Conservation (phyloP, 2,113 vertebrate species). For the Gobiocypris rarus region DNA sequence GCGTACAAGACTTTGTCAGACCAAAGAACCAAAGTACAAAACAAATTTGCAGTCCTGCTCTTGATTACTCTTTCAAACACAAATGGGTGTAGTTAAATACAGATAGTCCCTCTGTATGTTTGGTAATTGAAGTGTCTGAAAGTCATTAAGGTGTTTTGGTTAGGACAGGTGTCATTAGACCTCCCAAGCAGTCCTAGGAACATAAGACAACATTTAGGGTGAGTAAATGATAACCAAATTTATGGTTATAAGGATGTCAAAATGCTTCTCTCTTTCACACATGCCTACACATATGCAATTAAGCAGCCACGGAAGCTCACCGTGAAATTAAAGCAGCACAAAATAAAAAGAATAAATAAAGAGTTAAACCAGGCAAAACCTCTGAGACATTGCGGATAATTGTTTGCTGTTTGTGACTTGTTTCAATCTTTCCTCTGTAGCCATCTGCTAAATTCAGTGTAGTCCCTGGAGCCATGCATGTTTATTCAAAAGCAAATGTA, state of each 20-base stretch:
- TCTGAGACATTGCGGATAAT: background rate
- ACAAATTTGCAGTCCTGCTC: slow-evolving; percentile 15
- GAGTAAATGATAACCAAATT: background rate
- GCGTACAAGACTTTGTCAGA: background rate
- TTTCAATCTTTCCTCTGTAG: background rate
- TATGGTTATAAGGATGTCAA: background rate
- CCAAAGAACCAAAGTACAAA: slow-evolving; percentile 17
- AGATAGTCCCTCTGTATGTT: background rate
- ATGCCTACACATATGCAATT: background rate
- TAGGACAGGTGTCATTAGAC: background rate
- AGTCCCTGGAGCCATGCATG: slow-evolving; percentile 4
- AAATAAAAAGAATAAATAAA: background rate
- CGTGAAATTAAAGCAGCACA: background rate
- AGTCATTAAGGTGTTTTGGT: background rate
- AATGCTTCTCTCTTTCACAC: background rate
- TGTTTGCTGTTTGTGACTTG: background rate
- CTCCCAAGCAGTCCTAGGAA: background rate
- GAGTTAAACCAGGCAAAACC: background rate
- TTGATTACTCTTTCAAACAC: background rate
- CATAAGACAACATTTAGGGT: background rate
- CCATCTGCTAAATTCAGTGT: slow-evolving; percentile 18
- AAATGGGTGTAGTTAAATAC: slow-evolving; percentile 8
- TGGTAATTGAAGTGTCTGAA: background rate
- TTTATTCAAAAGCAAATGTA: background rate
- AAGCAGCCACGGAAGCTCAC: background rate